Base-by-base conservation (phyloP, 1,140 invertebrate species). In the Sweltsa coloradensis region DNA sequence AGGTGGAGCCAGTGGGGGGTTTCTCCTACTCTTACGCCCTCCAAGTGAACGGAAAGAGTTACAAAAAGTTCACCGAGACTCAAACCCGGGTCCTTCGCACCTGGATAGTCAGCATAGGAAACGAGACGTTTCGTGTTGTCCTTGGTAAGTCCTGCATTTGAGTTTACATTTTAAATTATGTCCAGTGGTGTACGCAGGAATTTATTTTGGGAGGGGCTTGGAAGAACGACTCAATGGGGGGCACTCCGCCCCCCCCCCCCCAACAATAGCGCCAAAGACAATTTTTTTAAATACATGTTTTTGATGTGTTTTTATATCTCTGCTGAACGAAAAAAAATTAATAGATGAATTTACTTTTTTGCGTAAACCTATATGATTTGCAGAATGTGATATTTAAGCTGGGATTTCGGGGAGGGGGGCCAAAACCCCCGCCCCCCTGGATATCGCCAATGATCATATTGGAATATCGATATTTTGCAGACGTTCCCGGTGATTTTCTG, bases 21-120 rank as follows among this genome's bases (percentile, higher is more conserved):
- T 89, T 92, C 57, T 74, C 79, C 22, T 92, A 91, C 62, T 72
- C 79, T 53, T 92, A 92, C 58, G 73, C 71, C 0, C 65, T 91
- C 1, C 69, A 73, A 49, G 79, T 88, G 2, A 76, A 84, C 61
- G 83, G 88, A 21, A 85, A 86, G 63, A 72, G 74, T 6, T 74
- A 84, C 49, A 72, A 83, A 51, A 83, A 84, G 52, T 92, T 89
- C 58, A 70, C 71, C 5, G 85, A 90, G 58, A 78, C 81, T 44
- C 76, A 88, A 60, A 74, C 72, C 13, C 81, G 83, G 59, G 72
- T 78, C 11, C 70, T 84, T 51, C 73, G 72, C 51, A 76, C 74
- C 1, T 83, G 81, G 81, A 59, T 68, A 19, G 59, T 73, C 1
- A 59, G 57, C 2, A 48, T 74, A 14, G 59, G 60, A 13, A 68